Evolutionary conservation across 2,888 invertebrate genomes (phyloP), one percentile per base, ranked within the genome.

Genomic region (Oscheius sp.): DNA sequence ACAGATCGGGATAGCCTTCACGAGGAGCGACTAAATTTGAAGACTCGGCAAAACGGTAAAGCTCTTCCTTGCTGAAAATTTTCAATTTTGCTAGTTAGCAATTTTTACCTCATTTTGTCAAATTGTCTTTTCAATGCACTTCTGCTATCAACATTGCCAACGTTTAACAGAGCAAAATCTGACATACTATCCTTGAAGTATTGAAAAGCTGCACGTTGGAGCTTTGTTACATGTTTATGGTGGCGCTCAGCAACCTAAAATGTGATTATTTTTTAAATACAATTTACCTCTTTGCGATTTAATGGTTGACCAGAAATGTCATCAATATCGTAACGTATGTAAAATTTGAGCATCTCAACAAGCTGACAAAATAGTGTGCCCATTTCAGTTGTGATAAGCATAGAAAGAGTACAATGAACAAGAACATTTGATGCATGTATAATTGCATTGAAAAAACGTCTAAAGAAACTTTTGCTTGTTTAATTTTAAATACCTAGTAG

Each of bases 311-410:
- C 85, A 6, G 76, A 75, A 4, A 82, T 45, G 34, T 98, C 97
- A 87, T 94, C 95, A 74, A 98, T 98, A 89, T 99, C 98, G 88
- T 98, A 99, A 71, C 93, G 91, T 0, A 94, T 92, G 88, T 98
- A 99, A 87, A 97, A 96, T 86, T 94, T 94, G 64, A 99, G 88
- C 92, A 95, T 95, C 78, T 95, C 93, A 82, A 97, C 88, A 4
- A 98, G 89, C 58, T 96, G 90, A 12, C 91, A 90, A 74, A 86
- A 83, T 42, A 86, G 73, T 3, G 79, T 74, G 10, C 85, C 85
- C 23, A 78, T 78, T 61, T 85, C 84, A 5, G 72, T 69, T 27
- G 65, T 63, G 64, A 83, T 83, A 46, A 98, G 90, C 65, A 91
- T 90, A 1, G 94, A 92, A 77, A 96, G 89, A 82, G 92, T 91